Evolutionary conservation across 1,140 invertebrate species (phyloP), one percentile per base, ranked within the genome.

Genomic region (Calephelis virginiensis): DNA sequence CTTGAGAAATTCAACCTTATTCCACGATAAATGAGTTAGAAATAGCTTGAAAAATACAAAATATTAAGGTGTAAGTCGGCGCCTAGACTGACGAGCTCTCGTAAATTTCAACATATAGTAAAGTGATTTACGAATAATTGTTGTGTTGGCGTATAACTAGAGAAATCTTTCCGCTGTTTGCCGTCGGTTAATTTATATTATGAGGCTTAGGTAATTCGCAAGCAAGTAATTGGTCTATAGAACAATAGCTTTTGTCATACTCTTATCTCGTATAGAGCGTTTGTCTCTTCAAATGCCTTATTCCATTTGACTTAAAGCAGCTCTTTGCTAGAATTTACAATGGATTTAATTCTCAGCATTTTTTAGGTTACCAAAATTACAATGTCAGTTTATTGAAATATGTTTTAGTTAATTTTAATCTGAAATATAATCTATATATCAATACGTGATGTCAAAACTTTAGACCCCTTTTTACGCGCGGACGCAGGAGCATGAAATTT

Each of bases 41-140:
- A 79, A 80, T 90, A 69, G 82, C 74, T 48, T 78, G 78, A 45
- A 64, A 17, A 48, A 6, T 48, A n/a, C 47, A 7, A 11, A 63
- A 56, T 70, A 53, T 56, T 81, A 88, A 68, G 82, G 86, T 67
- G 64, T 70, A 66, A 66, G 73, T 80, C 82, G 77, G 78, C 84
- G 75, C 83, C 72, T 75, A 78, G 53, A 62, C 73, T 64, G 70
- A 68, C 78, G 68, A 74, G 77, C 74, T 87, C 82, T 90, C 86
- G 89, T 91, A 91, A 91, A 88, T 91, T 91, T 90, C 87, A 91
- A 91, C 89, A 91, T 91, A 91, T 90, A 91, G 86, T 91, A 91
- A 91, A 91, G 89, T 91, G 89, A 91, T 91, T 91, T 91, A 91
- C 89, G 89, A 90, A 91, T 91, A 91, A 91, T 91, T 91, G 89